Conservation (phyloP, 2,113 vertebrate genomes). For the Embiotoca jacksoni region DNA sequence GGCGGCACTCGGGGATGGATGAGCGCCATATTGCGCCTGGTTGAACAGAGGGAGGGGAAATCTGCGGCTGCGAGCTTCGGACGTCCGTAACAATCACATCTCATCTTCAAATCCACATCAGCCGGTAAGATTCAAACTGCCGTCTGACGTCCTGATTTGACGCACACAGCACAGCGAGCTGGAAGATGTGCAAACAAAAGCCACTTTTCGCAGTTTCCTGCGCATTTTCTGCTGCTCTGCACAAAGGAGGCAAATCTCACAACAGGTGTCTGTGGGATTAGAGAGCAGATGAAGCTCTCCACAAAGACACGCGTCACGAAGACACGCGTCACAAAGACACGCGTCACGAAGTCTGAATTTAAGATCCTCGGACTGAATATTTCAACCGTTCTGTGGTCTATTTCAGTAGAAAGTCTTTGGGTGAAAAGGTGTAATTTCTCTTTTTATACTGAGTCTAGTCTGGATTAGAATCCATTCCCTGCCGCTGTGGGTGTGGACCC, state of each 20-base stretch:
- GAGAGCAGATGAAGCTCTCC: conserved; percentile 37
- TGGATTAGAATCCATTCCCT: background rate
- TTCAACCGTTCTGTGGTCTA: background rate
- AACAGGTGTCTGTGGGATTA: conserved; percentile 83
- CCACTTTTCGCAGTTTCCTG: conserved; percentile 25
- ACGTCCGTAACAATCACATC: conserved; percentile 5
- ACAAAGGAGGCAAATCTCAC: conserved; percentile 70
- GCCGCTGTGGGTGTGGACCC: conserved; percentile 46
- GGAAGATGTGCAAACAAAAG: background rate
- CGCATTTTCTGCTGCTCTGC: conserved; percentile 28
- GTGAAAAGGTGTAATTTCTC: conserved; percentile 34
- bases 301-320: too few species aligned
- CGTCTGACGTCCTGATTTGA: too few species aligned
- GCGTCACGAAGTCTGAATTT: background rate
- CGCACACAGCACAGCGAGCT: too few species aligned
- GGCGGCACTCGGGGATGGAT: conserved; percentile 5
- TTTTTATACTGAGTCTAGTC: background rate
- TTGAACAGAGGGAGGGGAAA: conserved; percentile 62
- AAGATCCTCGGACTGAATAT: background rate
- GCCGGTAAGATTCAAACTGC: conserved; percentile 60
- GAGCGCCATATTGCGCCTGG: conserved; percentile 80
- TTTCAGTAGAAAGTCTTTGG: background rate
- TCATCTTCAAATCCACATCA: conserved; percentile 16
- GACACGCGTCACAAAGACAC: background rate
- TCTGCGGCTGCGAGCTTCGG: conserved; percentile 10